phyloP scores from a whole-genome alignment of 2,888 invertebrate genomes.

The Cryptophagus acutangulus region DNA sequence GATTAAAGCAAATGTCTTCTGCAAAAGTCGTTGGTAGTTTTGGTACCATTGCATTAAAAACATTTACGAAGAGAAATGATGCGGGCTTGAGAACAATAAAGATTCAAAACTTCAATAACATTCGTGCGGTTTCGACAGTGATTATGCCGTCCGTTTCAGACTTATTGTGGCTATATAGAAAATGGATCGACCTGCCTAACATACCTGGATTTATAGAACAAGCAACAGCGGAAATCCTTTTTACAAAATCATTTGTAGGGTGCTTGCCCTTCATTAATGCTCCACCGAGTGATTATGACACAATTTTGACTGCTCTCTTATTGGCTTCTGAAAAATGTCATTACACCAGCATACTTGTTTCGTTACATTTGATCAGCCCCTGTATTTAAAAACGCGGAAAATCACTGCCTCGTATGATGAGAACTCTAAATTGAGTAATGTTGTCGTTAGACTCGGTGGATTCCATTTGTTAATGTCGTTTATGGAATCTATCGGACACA shows the following conservation, averaged over 20 bases:
- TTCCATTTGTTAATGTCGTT: constrained; percentile 37
- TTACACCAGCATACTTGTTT: no score
- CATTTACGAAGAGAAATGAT: no score
- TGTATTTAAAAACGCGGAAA: constrained; percentile 28
- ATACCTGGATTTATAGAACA: constrained; percentile 13
- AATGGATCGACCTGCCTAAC: constrained; percentile 13
- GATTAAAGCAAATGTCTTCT: no score
- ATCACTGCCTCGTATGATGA: constrained; percentile 23
- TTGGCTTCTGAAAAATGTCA: constrained; percentile 1
- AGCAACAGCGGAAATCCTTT: constrained; percentile 18
- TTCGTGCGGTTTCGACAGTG: constrained; percentile 14
- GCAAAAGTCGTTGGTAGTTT: no score
- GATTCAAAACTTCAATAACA: constrained; percentile 20
- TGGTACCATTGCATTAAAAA: no score
- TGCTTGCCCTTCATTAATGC: constrained; percentile 39
- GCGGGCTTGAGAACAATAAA: constrained; percentile 4
- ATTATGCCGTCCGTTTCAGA: constrained; percentile 7
- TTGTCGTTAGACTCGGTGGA: constrained; percentile 27
- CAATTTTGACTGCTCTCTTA: constrained; percentile 33
- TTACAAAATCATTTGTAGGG: constrained; percentile 28
- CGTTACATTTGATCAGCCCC: no score
- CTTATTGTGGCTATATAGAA: constrained; percentile 14
- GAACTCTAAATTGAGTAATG: constrained; percentile 25
- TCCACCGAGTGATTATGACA: constrained; percentile 34
- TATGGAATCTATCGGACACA: constrained; percentile 28